Base-by-base conservation (phyloP, 2,113 vertebrate species). In the Spea bombifrons region DNA sequence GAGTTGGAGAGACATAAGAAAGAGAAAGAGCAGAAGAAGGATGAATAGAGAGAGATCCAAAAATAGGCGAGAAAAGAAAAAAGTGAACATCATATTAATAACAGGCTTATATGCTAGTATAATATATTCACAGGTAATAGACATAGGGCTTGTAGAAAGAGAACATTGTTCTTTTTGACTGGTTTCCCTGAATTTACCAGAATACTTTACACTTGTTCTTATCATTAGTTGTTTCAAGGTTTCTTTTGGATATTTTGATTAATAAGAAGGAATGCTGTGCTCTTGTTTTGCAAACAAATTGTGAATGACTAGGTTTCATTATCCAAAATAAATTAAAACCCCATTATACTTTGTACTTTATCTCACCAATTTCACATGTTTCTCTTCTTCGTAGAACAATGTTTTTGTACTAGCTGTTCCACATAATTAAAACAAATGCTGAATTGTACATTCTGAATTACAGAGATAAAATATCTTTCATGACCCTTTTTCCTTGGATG, bases 401-500 rank as follows among this genome's bases (percentile, higher is more conserved):
- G 71, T 73, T 73, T 73, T 73, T 47, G 71, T 73, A 61, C 71
- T 73, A n/a, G 2, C 3, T 73, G 71, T 59, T 73, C 53, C 55
- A 47, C 57, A 16, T 73, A 59, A 47, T 61, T 61, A 73, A 30
- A 61, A 73, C 71, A 61, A 55, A 63, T 9, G 3, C 8, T 73
- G 53, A 73, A 17, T 43, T 16, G 15, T 61, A 73, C 53, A 61
- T 47, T n/a, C 13, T 3, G 6, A 53, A 59, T 9, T 15, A 46
- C 30, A 59, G 7, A 44, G 43, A 61, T 73, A 61, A 73, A 75
- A 80, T 0, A 5, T 44, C 10, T 69, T 1, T 6, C 9, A 52
- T 7, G 50, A 6, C 9, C 6, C 50, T 52, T 52, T n/a, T 30
- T 30, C 30, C 30, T 30, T 30, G 30, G 30, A 30, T 30, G 30